Conservation (phyloP, 2,113 vertebrate genomes). For the Rhea pennata region DNA sequence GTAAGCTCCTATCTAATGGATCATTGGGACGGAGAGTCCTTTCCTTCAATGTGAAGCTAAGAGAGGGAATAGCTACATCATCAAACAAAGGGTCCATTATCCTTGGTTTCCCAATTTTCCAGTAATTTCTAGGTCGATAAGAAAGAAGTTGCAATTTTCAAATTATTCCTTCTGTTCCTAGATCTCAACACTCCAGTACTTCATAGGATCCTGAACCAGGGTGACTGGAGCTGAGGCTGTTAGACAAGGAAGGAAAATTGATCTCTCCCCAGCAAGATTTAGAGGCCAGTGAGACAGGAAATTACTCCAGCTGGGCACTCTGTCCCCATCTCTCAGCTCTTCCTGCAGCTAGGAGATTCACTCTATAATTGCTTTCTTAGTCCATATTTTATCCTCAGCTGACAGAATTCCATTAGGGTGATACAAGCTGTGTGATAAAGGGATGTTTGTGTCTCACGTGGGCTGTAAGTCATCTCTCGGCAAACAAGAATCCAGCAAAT, state of each 20-base stretch:
- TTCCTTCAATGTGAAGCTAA: background rate
- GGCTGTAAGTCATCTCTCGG: constrained; percentile 59
- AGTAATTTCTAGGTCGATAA: background rate
- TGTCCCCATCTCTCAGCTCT: constrained; percentile 10
- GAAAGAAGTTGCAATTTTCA: background rate
- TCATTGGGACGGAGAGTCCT: background rate
- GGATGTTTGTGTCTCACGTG: constrained; percentile 66
- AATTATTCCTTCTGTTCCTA: constrained; percentile 4
- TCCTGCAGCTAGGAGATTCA: constrained; percentile 44
- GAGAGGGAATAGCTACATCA: background rate
- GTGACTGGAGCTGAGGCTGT: constrained; percentile 21
- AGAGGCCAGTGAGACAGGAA: constrained; percentile 42
- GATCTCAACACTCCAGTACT: background rate
- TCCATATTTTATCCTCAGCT: constrained; percentile 57
- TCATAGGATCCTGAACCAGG: background rate
- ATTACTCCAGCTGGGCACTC: constrained; percentile 29
- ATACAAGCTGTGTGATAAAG: constrained; percentile 67
- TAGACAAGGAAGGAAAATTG: constrained; percentile 34
- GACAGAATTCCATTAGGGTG: constrained; percentile 68
- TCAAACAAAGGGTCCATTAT: background rate
- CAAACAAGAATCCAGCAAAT: constrained; percentile 51
- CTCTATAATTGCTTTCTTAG: constrained; percentile 58
- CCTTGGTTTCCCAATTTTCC: background rate
- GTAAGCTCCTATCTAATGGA: background rate
- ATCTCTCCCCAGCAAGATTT: constrained; percentile 46